Conservation (phyloP, 1,140 invertebrate genomes). For the Cotesia chilonis region DNA sequence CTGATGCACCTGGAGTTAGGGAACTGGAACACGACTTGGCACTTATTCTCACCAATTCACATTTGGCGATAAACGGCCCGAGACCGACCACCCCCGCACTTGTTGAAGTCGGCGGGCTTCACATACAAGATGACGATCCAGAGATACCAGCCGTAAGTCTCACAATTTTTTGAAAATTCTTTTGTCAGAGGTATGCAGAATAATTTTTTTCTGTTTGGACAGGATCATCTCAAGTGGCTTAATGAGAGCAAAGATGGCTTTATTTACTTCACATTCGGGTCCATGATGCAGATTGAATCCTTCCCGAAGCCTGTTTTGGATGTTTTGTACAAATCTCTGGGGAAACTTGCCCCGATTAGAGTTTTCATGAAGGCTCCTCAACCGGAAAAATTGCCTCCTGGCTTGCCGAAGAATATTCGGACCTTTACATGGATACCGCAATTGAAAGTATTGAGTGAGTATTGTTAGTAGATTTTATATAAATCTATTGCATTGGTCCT, state of each 20-base stretch:
- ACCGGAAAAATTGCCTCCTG: conserved; percentile 50
- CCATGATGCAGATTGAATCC: conserved; percentile 71
- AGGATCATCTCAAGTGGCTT: conserved; percentile 73
- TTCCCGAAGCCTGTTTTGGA: conserved; percentile 43
- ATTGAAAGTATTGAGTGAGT: conserved; percentile 71
- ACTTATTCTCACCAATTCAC: conserved; percentile 69
- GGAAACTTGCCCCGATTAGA: conserved; percentile 50
- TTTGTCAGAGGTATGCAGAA: neutral
- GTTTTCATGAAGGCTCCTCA: conserved; percentile 49
- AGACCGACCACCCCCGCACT: conserved; percentile 63
- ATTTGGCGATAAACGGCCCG: conserved; percentile 65
- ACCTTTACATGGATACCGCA: conserved; percentile 72
- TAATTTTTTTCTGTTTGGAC: conserved; percentile 49
- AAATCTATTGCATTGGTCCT: too few species aligned
- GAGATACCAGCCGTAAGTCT: conserved; percentile 45
- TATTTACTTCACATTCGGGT: conserved; percentile 77
- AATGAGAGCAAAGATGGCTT: conserved; percentile 74
- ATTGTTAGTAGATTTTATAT: conserved; percentile 6
- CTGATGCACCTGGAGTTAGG: conserved; percentile 53
- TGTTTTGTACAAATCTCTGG: conserved; percentile 47
- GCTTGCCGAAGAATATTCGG: conserved; percentile 69
- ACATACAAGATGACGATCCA: conserved; percentile 54
- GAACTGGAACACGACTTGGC: conserved; percentile 63
- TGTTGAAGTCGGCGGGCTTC: conserved; percentile 71
- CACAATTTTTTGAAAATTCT: neutral